These are phyloP conservation scores for Triplophysa yarkandensis DNA, from an alignment of 2,797 vertebrate genomes.

Conservation along the genomic window DNA sequence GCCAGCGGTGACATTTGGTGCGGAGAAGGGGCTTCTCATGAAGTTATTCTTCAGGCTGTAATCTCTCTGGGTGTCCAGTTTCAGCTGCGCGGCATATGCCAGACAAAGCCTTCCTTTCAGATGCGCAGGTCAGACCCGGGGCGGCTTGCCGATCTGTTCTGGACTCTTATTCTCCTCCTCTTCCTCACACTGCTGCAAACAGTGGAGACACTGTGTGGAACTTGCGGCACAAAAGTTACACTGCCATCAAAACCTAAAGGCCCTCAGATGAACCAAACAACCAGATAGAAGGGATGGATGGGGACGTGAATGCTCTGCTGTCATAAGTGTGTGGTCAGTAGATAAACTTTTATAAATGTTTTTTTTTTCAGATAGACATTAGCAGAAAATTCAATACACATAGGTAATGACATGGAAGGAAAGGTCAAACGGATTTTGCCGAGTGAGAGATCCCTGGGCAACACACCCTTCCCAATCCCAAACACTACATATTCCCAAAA, in stretches of 20 bases:
- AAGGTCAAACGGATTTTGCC: too few species aligned
- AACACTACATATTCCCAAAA: too few species aligned
- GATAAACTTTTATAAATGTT: too few species aligned
- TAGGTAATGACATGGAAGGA: too few species aligned
- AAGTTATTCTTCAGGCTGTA: constrained; percentile 10
- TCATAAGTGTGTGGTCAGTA: neutral
- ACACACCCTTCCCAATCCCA: too few species aligned
- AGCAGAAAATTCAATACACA: too few species aligned
- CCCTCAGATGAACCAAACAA: constrained; percentile 4
- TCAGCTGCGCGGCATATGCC: constrained; percentile 9
- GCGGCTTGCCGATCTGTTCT: constrained; percentile 22
- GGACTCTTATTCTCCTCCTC: constrained; percentile 4
- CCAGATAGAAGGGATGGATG: constrained; percentile 7
- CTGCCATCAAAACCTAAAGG: constrained; percentile 1
- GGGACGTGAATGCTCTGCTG: neutral
- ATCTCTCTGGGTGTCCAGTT: constrained; percentile 23
- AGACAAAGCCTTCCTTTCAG: constrained; percentile 41
- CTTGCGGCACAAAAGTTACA: constrained; percentile 22
- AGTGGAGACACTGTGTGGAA: constrained; percentile 9
- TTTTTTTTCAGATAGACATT: too few species aligned
- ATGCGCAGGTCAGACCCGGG: constrained; percentile 16
- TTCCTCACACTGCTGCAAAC: constrained; percentile 25
- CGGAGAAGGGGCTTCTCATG: neutral
- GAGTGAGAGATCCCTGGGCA: too few species aligned
- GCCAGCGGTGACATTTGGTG: constrained; percentile 17